These are phyloP conservation scores for Antheraea yamamai DNA, from an alignment of 2,888 invertebrate species.

Conservation along the genomic window DNA sequence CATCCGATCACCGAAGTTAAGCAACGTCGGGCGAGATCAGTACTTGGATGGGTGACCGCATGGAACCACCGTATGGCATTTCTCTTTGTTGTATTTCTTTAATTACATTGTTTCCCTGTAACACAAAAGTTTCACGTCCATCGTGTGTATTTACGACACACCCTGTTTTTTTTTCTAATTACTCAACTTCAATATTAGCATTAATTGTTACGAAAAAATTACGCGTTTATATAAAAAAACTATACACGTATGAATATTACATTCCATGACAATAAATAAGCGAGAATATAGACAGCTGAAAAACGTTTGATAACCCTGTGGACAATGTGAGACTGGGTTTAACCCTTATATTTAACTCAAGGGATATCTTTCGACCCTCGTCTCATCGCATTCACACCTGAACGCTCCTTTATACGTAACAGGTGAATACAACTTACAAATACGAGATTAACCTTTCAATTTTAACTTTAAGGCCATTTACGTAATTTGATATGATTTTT, in stretches of 20 bases:
- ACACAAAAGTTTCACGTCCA: no score
- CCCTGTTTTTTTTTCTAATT: no score
- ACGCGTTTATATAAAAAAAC: neutral
- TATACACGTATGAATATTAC: neutral
- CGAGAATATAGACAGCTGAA: neutral
- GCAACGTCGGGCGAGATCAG: no score
- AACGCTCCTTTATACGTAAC: neutral
- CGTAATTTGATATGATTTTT: neutral
- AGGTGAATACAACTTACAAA: neutral
- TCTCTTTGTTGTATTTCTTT: no score
- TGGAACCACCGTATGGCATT: no score
- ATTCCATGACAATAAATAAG: neutral
- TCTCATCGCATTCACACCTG: constrained; percentile 10
- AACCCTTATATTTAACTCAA: constrained; percentile 12
- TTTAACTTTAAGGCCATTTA: neutral
- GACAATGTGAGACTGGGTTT: neutral
- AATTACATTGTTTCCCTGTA: no score
- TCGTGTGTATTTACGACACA: no score
- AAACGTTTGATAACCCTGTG: constrained; percentile 5
- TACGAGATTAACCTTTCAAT: neutral
- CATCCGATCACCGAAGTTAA: no score
- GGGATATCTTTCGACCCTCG: constrained; percentile 12
- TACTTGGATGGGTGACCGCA: no score
- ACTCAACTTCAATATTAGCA: no score
- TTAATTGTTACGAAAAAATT: no score